A percentile compares a stretch with the other conserved stretches of the same genome.
phyloP scores from a whole-genome alignment of 2,888 invertebrate species.

The Brachyopa scutellaris region DNA sequence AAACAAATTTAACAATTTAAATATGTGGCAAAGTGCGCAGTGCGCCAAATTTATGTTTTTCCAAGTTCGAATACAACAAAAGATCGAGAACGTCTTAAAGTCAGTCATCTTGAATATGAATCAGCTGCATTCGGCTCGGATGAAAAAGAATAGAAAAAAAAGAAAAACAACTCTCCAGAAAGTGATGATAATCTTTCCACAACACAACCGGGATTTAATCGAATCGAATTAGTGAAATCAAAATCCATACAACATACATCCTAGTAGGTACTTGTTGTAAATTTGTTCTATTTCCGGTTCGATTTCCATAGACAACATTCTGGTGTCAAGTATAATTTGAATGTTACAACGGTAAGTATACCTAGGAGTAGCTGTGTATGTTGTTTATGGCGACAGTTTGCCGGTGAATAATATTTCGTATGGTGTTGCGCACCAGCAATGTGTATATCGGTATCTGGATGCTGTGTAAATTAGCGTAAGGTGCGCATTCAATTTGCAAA shows the following conservation, averaged over 20 bases:
- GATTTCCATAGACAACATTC: slow-evolving; percentile 1
- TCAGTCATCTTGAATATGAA: slow-evolving; percentile 49
- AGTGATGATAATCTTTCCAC: not conserved
- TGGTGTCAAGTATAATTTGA: slow-evolving; percentile 11
- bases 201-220: not conserved
- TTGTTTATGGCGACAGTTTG: not conserved
- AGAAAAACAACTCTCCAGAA: slow-evolving; percentile 19
- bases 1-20: slow-evolving; percentile 64
- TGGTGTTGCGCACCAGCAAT: not conserved
- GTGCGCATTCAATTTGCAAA: slow-evolving; percentile 52
- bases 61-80: slow-evolving; percentile 14
- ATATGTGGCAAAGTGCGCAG: slow-evolving; percentile 52
- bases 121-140: slow-evolving; percentile 21
- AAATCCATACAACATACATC: too few relatives aligned
- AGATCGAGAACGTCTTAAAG: slow-evolving; percentile 8
- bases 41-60: slow-evolving; percentile 23
- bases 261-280: too few relatives aligned
- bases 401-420: not conserved
- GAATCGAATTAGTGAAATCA: too few relatives aligned
- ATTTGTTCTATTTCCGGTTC: slow-evolving; percentile 39
- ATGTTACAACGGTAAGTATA: slow-evolving; percentile 24
- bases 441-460: slow-evolving; percentile 17
- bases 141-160: too few relatives aligned
- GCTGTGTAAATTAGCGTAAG: slow-evolving; percentile 41
- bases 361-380: too few relatives aligned